Evolutionary conservation across 2,797 vertebrate species (phyloP).

Genomic region (Spizella passerina): DNA sequence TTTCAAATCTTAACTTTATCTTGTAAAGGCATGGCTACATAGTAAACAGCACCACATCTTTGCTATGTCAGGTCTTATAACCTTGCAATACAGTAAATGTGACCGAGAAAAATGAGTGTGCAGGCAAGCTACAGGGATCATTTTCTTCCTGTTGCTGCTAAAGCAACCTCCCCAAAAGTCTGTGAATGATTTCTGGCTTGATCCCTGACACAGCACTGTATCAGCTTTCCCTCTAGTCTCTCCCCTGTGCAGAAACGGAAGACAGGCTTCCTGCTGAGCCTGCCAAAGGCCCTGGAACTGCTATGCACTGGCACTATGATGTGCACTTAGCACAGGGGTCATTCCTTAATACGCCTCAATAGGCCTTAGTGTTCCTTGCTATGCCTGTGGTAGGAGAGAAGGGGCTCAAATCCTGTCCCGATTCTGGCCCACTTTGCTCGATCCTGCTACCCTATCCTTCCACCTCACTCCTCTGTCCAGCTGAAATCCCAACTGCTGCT

Average conservation of each 20-base stretch:
- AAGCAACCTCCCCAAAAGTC: not conserved
- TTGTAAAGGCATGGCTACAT: not conserved
- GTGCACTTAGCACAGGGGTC: not conserved
- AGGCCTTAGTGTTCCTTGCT: not conserved
- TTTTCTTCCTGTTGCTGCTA: not conserved
- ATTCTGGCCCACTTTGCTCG: not conserved
- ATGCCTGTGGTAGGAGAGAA: not conserved
- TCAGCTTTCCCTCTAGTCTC: not conserved
- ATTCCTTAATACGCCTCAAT: not conserved
- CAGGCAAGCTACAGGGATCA: not conserved
- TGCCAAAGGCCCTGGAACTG: not conserved
- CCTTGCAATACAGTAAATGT: not conserved
- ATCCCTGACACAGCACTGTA: not conserved
- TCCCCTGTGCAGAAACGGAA: not conserved
- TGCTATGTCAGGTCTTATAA: not conserved
- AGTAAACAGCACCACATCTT: not conserved
- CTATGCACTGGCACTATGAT: not conserved
- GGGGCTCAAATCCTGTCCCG: not conserved
- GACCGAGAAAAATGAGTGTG: fast-evolving
- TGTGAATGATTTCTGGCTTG: not conserved
- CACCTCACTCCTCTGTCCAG: not conserved
- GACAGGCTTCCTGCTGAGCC: not conserved
- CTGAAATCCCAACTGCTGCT: not conserved
- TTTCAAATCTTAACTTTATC: not conserved
- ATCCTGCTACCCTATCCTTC: not conserved